Evolutionary conservation across 2,797 vertebrate species (phyloP).

Genomic region (Lacerta viridis): DNA sequence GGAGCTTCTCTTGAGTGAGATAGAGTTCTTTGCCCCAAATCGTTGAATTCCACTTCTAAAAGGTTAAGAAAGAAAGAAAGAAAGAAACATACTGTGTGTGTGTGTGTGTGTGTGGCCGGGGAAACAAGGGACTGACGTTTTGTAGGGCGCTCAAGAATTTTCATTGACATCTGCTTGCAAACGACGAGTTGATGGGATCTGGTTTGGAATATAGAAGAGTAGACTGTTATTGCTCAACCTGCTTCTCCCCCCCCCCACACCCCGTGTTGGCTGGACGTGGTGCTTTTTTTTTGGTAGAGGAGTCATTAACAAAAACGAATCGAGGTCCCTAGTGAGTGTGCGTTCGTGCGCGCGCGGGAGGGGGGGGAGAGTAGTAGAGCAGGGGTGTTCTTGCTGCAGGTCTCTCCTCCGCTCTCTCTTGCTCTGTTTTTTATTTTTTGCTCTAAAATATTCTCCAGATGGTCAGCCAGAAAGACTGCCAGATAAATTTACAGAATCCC

Average conservation of each 20-base stretch:
- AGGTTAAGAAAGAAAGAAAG: too few relatives aligned
- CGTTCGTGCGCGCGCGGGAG: too few relatives aligned
- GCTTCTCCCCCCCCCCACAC: background rate
- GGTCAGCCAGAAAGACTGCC: conserved; percentile 79
- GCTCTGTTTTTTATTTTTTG: conserved; percentile 75
- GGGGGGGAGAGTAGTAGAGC: background rate
- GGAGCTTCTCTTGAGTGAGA: background rate
- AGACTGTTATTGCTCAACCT: conserved; percentile 39
- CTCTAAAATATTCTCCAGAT: conserved; percentile 86
- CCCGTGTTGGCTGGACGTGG: conserved; percentile 20
- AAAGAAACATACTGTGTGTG: background rate
- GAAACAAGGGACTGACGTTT: background rate
- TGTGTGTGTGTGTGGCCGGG: background rate
- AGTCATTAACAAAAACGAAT: conserved; percentile 77
- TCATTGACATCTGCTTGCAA: background rate
- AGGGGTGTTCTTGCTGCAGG: conserved; percentile 70
- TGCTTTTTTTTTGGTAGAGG: conserved; percentile 15
- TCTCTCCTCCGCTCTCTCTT: conserved; percentile 76
- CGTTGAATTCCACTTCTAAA: background rate
- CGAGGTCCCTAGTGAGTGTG: conserved; percentile 72
- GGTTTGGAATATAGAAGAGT: conserved; percentile 27
- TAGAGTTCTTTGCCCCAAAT: background rate
- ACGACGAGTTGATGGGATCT: conserved; percentile 3
- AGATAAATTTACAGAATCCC: conserved; percentile 86
- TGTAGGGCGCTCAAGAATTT: conserved; percentile 34